A percentile compares a stretch with the other conserved stretches of the same genome.
Evolutionary conservation across 2,113 vertebrate species (phyloP).

Genomic region (Ciconia maguari): DNA sequence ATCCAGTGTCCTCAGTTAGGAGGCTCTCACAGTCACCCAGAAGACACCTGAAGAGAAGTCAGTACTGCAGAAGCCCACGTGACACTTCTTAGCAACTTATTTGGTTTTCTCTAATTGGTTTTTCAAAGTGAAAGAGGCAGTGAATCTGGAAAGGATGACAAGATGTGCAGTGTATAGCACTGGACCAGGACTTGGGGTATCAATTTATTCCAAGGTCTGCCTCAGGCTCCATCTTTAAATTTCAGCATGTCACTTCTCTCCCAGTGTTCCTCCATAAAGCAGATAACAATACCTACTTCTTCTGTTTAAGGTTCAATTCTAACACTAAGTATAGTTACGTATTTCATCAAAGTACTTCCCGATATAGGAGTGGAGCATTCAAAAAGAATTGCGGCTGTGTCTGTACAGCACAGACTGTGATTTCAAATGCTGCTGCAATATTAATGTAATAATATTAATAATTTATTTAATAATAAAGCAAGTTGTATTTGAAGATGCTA

Average conservation of each 20-base stretch:
- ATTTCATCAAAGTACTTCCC: background rate
- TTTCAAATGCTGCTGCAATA: background rate
- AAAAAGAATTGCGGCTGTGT: background rate
- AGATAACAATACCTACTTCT: background rate
- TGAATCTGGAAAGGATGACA: background rate
- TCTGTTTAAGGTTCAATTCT: background rate
- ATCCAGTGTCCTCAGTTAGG: background rate
- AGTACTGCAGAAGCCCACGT: fast-evolving
- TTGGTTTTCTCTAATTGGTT: background rate
- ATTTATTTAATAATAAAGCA: background rate
- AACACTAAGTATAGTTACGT: background rate
- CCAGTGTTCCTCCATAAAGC: background rate
- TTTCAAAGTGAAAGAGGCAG: background rate
- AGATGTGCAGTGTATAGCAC: background rate
- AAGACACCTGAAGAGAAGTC: background rate
- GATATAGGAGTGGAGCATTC: background rate
- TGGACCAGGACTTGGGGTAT: background rate
- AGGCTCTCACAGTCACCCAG: background rate
- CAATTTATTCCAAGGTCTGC: background rate
- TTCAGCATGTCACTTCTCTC: background rate
- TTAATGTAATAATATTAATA: background rate
- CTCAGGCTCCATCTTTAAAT: background rate
- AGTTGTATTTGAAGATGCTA: background rate
- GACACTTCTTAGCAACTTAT: background rate
- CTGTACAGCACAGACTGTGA: background rate